A percentile compares a stretch with the other conserved stretches of the same genome.
phyloP scores from a whole-genome alignment of 2,888 invertebrate genomes.

The Sclerodermus sp. region DNA sequence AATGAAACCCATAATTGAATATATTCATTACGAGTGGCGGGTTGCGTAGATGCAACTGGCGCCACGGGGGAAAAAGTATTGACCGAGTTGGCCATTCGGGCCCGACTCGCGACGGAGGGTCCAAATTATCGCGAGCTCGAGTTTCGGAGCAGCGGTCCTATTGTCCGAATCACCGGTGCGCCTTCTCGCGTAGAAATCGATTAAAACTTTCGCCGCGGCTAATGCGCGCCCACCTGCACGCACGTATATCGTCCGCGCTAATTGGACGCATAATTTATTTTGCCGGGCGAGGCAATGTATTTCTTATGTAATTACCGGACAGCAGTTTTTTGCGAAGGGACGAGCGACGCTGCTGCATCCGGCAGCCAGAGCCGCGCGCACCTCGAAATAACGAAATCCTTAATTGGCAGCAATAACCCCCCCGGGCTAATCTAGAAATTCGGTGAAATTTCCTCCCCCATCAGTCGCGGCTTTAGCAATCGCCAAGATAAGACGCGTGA shows the following conservation, averaged over 20 bases:
- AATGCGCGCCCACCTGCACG: conserved; percentile 1
- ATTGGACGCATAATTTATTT: conserved; percentile 45
- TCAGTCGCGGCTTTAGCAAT: neutral
- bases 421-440: too few relatives aligned
- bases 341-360: too few relatives aligned
- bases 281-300: conserved; percentile 22
- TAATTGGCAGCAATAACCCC: conserved; percentile 1
- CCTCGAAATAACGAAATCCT: conserved; percentile 15
- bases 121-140: neutral
- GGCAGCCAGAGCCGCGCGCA: too few relatives aligned
- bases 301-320: conserved; percentile 36
- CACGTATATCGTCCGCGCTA: conserved; percentile 20
- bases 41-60: conserved; percentile 5
- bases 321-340: conserved; percentile 13
- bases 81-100: neutral
- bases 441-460: too few relatives aligned
- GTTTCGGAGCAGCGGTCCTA: too few relatives aligned
- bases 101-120: neutral
- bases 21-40: conserved; percentile 29
- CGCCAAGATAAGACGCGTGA: conserved; percentile 6
- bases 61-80: conserved; percentile 16
- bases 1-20: conserved; percentile 41
- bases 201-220: too few relatives aligned
- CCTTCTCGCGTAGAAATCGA: too few relatives aligned
- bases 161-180: too few relatives aligned